Evolutionary conservation across 2,113 vertebrate species (phyloP), one percentile per base, ranked within the genome.

Genomic region (Calidris pugnax): DNA sequence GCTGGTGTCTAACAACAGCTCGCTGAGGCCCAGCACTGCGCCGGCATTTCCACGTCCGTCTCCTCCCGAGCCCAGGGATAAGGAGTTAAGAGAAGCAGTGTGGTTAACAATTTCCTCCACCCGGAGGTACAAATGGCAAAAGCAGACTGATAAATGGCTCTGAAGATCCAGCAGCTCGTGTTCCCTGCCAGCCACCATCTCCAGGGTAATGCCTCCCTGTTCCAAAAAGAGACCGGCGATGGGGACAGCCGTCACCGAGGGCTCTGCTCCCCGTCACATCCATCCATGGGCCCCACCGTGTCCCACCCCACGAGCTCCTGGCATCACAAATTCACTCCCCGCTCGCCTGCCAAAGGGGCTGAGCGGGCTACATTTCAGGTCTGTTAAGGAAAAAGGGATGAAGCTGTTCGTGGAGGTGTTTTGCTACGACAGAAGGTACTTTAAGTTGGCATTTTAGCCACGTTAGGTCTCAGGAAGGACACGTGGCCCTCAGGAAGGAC

Each of bases 251-350:
- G 8, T 28, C 67, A 51, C 50, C 74, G 28, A 41, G 37, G 21
- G 79, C 20, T n/a, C 21, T 3, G 43, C 35, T 81, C 57, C 80
- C 63, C 13, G 62, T 51, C 60, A 53, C 89, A 21, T n/a, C 41
- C 50, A 68, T 35, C 67, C 28, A 43, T 21, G 5, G 68, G 48
- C 28, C 53, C 35, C 5, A 6, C n/a, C 41, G 1, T 22, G 1
- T 22, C 37, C 55, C 48, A 35, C 76, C 19, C 3, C 1, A 2
- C 3, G 1, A 56, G 82, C 2, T 6, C 37, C 48, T 18, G 41
- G 12, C 3, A 20, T 8, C 62, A 24, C 76, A 30, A 55, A 43
- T 21, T 19, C 4, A 0, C 2, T 3, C 21, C n/a, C 4, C 0
- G 3, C 57, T n/a, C 30, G 50, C 68, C 62, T 51, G 57, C 56